Conservation (phyloP, 2,888 invertebrate species). For the Drymonia ruficornis region DNA sequence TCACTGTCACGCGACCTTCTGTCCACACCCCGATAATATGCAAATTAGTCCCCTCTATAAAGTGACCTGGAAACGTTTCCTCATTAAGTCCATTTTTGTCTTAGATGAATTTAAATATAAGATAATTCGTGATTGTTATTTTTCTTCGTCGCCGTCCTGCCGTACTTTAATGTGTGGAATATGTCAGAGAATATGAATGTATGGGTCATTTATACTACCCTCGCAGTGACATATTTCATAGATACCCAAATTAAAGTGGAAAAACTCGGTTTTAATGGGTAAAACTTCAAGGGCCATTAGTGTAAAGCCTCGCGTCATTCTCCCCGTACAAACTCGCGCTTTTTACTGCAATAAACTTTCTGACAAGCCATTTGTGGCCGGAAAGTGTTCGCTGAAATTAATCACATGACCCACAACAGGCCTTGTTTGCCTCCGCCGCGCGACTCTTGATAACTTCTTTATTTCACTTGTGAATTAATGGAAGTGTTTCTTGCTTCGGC, state of each 20-base stretch:
- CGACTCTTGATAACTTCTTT: conserved; percentile 66
- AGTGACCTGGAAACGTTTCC: conserved; percentile 76
- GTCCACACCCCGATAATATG: conserved; percentile 81
- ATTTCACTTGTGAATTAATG: conserved; percentile 55
- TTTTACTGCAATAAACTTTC: conserved; percentile 81
- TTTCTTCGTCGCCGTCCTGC: conserved; percentile 7
- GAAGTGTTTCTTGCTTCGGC: conserved; percentile 28
- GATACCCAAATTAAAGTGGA: conserved; percentile 48
- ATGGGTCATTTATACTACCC: background rate
- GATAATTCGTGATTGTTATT: conserved; percentile 27
- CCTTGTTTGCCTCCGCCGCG: conserved; percentile 55
- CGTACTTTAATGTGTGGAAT: background rate
- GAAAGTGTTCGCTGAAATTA: conserved; percentile 75
- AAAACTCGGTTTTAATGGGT: conserved; percentile 66
- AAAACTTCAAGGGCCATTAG: conserved; percentile 73
- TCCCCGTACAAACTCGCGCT: conserved; percentile 68
- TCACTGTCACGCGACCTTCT: conserved; percentile 79
- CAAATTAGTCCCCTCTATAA: conserved; percentile 74
- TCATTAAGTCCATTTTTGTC: conserved; percentile 65
- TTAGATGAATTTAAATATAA: conserved; percentile 49
- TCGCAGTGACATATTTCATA: conserved; percentile 31
- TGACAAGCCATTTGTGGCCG: conserved; percentile 78
- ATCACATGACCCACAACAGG: conserved; percentile 70
- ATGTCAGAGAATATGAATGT: background rate
- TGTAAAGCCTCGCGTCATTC: conserved; percentile 74